Evolutionary conservation across 2,888 invertebrate genomes (phyloP), one percentile per base, ranked within the genome.

Genomic region (Drosophila buzzatii): DNA sequence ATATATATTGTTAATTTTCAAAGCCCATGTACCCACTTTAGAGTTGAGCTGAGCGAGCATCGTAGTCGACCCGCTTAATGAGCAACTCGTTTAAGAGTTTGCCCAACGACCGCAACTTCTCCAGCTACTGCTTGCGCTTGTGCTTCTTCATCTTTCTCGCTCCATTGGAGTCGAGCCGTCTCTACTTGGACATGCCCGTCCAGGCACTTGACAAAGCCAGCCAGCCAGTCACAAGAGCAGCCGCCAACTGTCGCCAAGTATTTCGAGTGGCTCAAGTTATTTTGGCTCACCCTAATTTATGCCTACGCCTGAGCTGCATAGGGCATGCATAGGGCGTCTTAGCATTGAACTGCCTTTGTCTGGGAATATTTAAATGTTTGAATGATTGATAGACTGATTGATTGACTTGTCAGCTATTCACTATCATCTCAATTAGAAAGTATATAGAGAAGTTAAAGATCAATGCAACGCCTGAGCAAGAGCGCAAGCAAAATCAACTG

Each of bases 201-300:
- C 42, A 37, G 65, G 69, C 66, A 67, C 79, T 79, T 63, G 74
- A 74, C 79, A 63, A 60, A 73, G 68, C 49, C 59, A 77, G 42
- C 41, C 23, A 23, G 23, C 23, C 59, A 62, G 51, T 51, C 55
- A 56, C 57, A 62, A 59, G 51, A 52, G 55, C 67, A 60, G 41
- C 20, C 56, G 42, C 31, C 52, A 71, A 70, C 69, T 79, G 76
- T 79, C 74, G 53, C 62, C 44, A 57, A 53, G 44, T 45, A 58
- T 60, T 74, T 77, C 66, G 33, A 77, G 76, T 66, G 53, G 33
- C 23, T 51, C 45, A 78, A 61, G 18, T 59, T 65, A 59, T 68
- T 51, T 77, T 55, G 67, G 51, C 37, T 47, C 71, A 52, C 42
- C 49, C 31, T 23, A 55, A 55, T 55, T 53, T 53, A 37, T 31